Base-by-base conservation (phyloP, 2,888 invertebrate species). In the Gonocerus acuteangulatus region DNA sequence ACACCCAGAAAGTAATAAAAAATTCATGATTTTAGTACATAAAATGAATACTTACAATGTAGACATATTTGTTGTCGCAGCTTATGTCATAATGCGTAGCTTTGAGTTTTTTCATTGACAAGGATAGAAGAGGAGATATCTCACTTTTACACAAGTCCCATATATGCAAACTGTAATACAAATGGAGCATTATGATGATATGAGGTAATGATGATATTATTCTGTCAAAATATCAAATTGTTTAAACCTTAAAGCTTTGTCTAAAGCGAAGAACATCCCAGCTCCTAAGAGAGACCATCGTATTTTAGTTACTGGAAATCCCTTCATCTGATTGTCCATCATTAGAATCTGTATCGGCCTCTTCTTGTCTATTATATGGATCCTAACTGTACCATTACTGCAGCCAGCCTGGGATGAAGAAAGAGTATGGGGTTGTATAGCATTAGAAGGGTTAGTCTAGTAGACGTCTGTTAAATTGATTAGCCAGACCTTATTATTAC, bases 131-230 rank as follows among this genome's bases (percentile, higher is more conserved):
- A 0, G 80, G 80, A 65, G 72, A 72, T 65, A 78, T 74, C 68
- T 80, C 79, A 65, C 78, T 79, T 48, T 72, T 72, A 57, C 73
- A 73, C 64, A 81, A 71, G 70, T 81, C 75, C 80, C 81, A 81
- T 36, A 80, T 70, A 62, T 79, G 75, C 45, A 81, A 73, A 34
- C 74, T 76, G 67, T 73, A 76, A 69, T 54, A 47, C n/a, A 59
- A 6, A 19, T 23, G n/a, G n/a, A n/a, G n/a, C n/a, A n/a, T n/a
- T n/a, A n/a, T n/a, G n/a, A n/a, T n/a, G n/a, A n/a, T n/a, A n/a
- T n/a, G n/a, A n/a, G n/a, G n/a, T n/a, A n/a, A n/a, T n/a, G n/a
- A n/a, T n/a, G n/a, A n/a, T n/a, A n/a, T n/a, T n/a, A n/a, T n/a
- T n/a, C n/a, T n/a, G n/a, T n/a, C n/a, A n/a, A n/a, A n/a, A n/a